These are phyloP conservation scores for Champsocephalus esox DNA, from an alignment of 2,797 vertebrate species.

Conservation along the genomic window DNA sequence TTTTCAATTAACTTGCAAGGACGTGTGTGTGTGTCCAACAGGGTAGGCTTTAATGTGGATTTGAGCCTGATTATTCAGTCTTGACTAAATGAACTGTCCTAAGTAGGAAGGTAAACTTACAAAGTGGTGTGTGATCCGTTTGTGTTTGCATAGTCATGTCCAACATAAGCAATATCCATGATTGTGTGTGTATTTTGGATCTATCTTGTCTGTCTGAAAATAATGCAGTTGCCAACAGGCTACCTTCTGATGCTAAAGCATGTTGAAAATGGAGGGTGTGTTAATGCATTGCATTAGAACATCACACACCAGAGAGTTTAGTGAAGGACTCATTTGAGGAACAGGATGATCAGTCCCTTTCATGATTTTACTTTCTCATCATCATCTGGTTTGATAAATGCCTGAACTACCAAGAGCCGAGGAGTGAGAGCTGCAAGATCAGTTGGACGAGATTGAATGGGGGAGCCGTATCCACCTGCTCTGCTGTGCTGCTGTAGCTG, in stretches of 20 bases:
- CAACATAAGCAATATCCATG: not conserved
- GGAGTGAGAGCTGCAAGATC: too few relatives aligned
- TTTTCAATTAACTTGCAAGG: constrained; percentile 55
- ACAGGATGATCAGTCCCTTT: constrained; percentile 7
- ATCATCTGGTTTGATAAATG: not conserved
- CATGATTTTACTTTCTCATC: constrained; percentile 24
- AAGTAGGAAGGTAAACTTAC: not conserved
- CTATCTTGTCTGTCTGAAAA: not conserved
- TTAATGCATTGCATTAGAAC: constrained; percentile 1
- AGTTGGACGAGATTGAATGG: too few relatives aligned
- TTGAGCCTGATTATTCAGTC: constrained; percentile 34
- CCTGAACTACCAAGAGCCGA: too few relatives aligned
- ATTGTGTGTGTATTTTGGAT: not conserved
- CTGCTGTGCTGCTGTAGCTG: too few relatives aligned
- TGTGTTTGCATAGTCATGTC: constrained; percentile 4
- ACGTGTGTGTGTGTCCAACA: constrained; percentile 1
- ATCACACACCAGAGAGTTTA: not conserved
- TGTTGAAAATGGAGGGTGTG: constrained; percentile 7
- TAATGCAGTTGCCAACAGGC: not conserved
- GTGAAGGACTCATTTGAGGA: constrained; percentile 6
- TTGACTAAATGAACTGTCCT: constrained; percentile 6
- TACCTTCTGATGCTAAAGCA: not conserved
- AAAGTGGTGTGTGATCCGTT: constrained; percentile 8
- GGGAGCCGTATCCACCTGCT: too few relatives aligned
- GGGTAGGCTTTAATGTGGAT: constrained; percentile 18